Evolutionary conservation across 1,140 invertebrate species (phyloP).

Genomic region (Habropoda laboriosa): DNA sequence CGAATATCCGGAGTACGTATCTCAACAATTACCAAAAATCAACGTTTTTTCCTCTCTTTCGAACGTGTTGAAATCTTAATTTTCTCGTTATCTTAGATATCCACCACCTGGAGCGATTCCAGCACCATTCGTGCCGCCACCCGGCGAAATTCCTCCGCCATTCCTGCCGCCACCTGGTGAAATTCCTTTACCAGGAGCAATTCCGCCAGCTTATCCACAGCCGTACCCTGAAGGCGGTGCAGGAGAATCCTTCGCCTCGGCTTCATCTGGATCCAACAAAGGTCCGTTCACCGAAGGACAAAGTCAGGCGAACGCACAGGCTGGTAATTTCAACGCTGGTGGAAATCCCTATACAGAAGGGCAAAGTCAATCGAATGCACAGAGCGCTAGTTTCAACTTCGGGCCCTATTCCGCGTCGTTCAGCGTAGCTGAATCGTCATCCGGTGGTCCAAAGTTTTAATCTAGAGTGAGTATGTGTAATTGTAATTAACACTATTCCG

Average conservation of each 20-base stretch:
- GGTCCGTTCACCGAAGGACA: constrained; percentile 56
- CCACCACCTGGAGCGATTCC: constrained; percentile 21
- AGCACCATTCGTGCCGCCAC: constrained; percentile 27
- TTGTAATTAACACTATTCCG: not conserved
- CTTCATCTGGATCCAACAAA: constrained; percentile 67
- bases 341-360: constrained; percentile 50
- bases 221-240: constrained; percentile 20
- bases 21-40: not conserved
- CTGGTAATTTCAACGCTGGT: constrained; percentile 68
- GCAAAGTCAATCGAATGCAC: constrained; percentile 63
- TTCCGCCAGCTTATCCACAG: no score
- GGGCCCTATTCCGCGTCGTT: constrained; percentile 71
- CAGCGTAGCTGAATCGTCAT: constrained; percentile 60
- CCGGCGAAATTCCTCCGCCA: constrained; percentile 31
- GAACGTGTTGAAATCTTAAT: not conserved
- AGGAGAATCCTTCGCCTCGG: constrained; percentile 66
- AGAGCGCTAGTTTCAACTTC: constrained; percentile 69
- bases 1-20: constrained; percentile 39
- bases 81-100: not conserved
- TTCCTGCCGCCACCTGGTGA: no score
- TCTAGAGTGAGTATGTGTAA: constrained; percentile 28
- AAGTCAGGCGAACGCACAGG: constrained; percentile 66
- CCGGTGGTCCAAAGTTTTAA: constrained; percentile 18
- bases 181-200: no score
- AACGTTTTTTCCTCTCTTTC: not conserved